A percentile compares a stretch with the other conserved stretches of the same genome.
Evolutionary conservation across 2,113 vertebrate genomes (phyloP).

Genomic region (Balaeniceps rex): DNA sequence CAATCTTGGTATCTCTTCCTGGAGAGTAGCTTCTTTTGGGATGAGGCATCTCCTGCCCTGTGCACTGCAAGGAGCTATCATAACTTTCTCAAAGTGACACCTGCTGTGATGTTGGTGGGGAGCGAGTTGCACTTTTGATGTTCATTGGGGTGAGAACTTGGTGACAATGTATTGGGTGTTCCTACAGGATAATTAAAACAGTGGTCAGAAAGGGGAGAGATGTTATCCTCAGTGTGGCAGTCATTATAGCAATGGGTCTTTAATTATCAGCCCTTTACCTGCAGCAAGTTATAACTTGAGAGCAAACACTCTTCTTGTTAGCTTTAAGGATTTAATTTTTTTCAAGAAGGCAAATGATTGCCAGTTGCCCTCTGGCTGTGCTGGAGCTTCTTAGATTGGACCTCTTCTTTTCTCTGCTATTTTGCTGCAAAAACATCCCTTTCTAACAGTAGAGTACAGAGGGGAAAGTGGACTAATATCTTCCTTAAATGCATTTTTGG

Average conservation of each 20-base stretch:
- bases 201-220: background rate
- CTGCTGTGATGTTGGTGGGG: background rate
- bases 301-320: background rate
- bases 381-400: background rate
- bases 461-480: background rate
- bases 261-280: background rate
- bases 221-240: background rate
- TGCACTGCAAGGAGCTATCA: background rate
- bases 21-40: background rate
- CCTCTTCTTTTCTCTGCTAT: background rate
- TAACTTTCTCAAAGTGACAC: background rate
- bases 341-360: background rate
- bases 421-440: background rate
- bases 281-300: background rate
- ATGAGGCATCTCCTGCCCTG: background rate
- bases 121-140: background rate
- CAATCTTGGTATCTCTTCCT: background rate
- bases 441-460: background rate
- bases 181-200: background rate
- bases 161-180: background rate
- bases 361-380: background rate
- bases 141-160: background rate
- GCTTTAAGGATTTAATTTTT: background rate
- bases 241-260: background rate
- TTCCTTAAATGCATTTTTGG: background rate